Base-by-base conservation (phyloP, 2,888 invertebrate genomes). In the Apamea sordens region DNA sequence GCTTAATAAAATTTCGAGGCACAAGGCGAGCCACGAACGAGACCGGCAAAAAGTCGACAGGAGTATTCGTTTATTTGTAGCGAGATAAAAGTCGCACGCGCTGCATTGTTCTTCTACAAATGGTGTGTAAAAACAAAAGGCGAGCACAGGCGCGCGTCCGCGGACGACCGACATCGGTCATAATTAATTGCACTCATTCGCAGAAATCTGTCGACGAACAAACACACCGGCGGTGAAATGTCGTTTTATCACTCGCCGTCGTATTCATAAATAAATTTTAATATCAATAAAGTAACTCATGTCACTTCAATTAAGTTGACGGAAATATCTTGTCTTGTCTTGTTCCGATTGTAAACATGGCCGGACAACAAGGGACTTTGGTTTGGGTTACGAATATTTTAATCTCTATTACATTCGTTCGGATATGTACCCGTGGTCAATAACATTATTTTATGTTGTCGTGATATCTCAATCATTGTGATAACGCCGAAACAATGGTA, bases 181-280 rank as follows among this genome's bases (percentile, higher is more conserved):
- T 95, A 95, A 96, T 96, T 96, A 96, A 96, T 96, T 96, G 94
- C 93, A 90, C 90, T 91, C 92, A 90, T 96, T 96, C 96, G 93
- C 93, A 94, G 96, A 96, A 95, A 95, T 94, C 93, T 91, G 93
- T 91, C 90, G 89, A 91, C 92, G 93, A 93, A 94, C 93, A 94
- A 93, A 93, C 90, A 91, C 89, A 92, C 92, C 91, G 92, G 88
- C 92, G 90, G 89, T 92, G 92, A 94, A 93, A 93, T 92, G 93
- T 91, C 91, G 89, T 93, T 95, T 95, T 95, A 96, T 95, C 95
- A 93, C 94, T 92, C 89, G 91, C 89, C 91, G 92, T 85, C 89
- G 90, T 92, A 89, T 92, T 91, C 91, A 93, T 95, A 95, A 95
- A 95, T 95, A 94, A 87, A 92, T 92, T 92, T 90, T 90, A 91